Percentiles rank a stretch among this genome's conserved stretches.
These are phyloP conservation scores for Actenoides hombroni DNA, from an alignment of 2,113 vertebrate species.

Conservation along the genomic window DNA sequence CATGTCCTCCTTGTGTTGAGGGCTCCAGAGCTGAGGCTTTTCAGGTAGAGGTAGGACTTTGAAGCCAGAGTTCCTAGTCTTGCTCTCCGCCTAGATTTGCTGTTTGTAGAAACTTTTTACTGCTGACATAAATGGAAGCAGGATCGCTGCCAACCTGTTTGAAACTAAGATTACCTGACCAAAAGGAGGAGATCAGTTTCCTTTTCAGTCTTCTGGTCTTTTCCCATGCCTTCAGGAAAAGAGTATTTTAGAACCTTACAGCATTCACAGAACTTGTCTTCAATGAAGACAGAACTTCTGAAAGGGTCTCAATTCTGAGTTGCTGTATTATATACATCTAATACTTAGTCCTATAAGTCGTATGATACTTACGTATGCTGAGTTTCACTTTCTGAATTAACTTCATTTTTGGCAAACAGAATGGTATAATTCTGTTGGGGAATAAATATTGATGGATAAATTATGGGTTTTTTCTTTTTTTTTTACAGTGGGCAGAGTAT, in stretches of 20 bases:
- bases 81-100: neutral
- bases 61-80: neutral
- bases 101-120: neutral
- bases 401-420: neutral
- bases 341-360: neutral
- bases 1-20: too few species aligned
- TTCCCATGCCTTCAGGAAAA: neutral
- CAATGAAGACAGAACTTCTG: neutral
- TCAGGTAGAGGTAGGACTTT: neutral
- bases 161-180: neutral
- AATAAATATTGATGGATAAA: neutral
- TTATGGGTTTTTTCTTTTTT: neutral
- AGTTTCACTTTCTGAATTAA: neutral
- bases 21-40: neutral
- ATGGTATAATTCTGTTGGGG: neutral
- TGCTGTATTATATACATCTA: neutral
- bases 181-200: neutral
- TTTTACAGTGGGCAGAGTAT: slow-evolving; percentile 90
- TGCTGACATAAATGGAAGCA: neutral
- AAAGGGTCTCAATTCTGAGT: neutral
- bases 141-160: neutral
- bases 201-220: neutral
- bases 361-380: neutral
- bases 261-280: neutral
- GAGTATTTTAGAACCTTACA: neutral